phyloP scores from a whole-genome alignment of 2,113 vertebrate genomes.

The Phoenicopterus ruber region DNA sequence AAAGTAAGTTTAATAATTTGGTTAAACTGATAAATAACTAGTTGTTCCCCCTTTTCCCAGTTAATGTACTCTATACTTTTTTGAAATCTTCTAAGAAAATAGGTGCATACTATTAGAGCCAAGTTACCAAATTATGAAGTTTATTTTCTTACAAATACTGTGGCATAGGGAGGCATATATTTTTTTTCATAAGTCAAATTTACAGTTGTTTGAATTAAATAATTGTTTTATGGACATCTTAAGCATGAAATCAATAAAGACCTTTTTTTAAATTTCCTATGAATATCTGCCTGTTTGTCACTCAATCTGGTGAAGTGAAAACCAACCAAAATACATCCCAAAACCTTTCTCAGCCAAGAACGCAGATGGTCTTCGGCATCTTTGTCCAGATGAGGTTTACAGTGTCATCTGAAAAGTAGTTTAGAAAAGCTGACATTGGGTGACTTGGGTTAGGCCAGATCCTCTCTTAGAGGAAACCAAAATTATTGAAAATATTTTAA shows the following conservation, averaged over 20 bases:
- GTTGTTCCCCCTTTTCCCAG: background rate
- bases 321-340: background rate
- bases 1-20: background rate
- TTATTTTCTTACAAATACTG: conserved; percentile 40
- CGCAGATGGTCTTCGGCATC: background rate
- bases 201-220: background rate
- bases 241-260: conserved; percentile 40
- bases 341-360: background rate
- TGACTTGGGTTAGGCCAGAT: background rate
- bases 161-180: background rate
- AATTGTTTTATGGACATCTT: background rate
- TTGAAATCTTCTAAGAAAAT: background rate
- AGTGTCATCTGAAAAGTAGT: background rate
- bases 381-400: background rate
- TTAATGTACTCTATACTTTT: background rate
- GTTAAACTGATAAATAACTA: background rate
- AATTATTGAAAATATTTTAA: background rate
- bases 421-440: background rate
- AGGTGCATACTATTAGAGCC: background rate
- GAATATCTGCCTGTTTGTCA: background rate
- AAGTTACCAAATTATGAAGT: background rate
- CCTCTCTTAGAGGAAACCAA: background rate
- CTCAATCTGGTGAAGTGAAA: background rate
- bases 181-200: conserved; percentile 23
- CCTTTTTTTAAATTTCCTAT: background rate